Conservation (phyloP, 2,888 invertebrate species). For the Athalia circularis region DNA sequence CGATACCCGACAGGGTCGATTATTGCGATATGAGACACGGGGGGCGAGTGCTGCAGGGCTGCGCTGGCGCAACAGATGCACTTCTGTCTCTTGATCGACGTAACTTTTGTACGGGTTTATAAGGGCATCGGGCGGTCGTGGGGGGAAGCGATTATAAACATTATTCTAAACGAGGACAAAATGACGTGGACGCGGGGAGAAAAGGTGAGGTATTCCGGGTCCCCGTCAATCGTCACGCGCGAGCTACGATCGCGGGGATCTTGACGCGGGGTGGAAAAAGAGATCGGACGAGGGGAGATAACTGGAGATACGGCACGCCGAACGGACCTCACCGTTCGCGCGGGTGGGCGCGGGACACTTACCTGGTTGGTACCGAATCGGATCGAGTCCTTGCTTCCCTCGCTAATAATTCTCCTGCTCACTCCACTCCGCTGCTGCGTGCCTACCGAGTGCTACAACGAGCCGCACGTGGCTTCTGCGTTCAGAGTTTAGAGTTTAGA, state of each 20-base stretch:
- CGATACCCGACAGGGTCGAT: too few species aligned
- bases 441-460: slow-evolving; percentile 62
- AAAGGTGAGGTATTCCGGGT: too few species aligned
- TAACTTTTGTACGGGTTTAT: too few species aligned
- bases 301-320: slow-evolving; percentile 69
- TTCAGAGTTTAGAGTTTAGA: slow-evolving; percentile 48
- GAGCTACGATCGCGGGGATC: slow-evolving; percentile 23
- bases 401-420: too few species aligned
- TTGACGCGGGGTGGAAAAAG: neutral
- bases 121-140: too few species aligned
- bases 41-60: neutral
- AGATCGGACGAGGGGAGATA: slow-evolving; percentile 60
- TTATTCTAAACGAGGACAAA: slow-evolving; percentile 20
- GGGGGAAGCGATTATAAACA: neutral
- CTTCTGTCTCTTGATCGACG: neutral
- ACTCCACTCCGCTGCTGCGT: neutral
- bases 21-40: neutral
- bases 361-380: slow-evolving; percentile 40
- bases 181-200: neutral
- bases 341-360: slow-evolving; percentile 52
- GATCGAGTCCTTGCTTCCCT: neutral
- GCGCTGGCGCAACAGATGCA: slow-evolving; percentile 33
- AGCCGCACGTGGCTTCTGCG: slow-evolving; percentile 64
- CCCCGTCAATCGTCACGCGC: neutral
- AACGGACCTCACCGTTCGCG: slow-evolving; percentile 66